Conservation (phyloP, 2,888 invertebrate species). For the Pristionchus entomophagus region DNA sequence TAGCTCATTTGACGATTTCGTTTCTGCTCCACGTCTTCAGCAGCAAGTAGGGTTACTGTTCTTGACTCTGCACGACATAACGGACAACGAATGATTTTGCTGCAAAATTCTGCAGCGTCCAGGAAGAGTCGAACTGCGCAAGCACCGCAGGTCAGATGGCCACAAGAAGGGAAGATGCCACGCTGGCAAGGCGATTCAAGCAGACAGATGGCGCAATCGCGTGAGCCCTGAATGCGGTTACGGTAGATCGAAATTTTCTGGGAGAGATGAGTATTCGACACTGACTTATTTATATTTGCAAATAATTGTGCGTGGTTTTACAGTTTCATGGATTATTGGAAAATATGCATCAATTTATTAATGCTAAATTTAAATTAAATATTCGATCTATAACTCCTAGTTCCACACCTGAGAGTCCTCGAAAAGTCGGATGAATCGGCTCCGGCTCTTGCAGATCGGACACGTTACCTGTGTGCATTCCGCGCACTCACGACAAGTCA, state of each 20-base stretch:
- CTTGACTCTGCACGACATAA: background rate
- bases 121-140: background rate
- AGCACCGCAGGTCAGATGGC: background rate
- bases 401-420: background rate
- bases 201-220: background rate
- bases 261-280: too few species aligned
- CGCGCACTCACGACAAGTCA: background rate
- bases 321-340: too few species aligned
- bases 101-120: background rate
- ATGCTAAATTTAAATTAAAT: too few species aligned
- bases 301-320: too few species aligned
- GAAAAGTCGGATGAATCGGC: background rate
- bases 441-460: background rate
- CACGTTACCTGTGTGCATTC: background rate
- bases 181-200: background rate
- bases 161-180: background rate
- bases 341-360: too few species aligned
- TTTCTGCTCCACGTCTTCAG: too few species aligned
- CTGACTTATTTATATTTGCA: too few species aligned
- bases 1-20: too few species aligned
- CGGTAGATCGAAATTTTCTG: too few species aligned
- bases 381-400: too few species aligned
- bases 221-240: too few species aligned
- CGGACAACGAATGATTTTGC: background rate
- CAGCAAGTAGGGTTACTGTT: background rate